These are phyloP conservation scores for Lagopus leucura DNA, from an alignment of 2,113 vertebrate species.

Conservation along the genomic window DNA sequence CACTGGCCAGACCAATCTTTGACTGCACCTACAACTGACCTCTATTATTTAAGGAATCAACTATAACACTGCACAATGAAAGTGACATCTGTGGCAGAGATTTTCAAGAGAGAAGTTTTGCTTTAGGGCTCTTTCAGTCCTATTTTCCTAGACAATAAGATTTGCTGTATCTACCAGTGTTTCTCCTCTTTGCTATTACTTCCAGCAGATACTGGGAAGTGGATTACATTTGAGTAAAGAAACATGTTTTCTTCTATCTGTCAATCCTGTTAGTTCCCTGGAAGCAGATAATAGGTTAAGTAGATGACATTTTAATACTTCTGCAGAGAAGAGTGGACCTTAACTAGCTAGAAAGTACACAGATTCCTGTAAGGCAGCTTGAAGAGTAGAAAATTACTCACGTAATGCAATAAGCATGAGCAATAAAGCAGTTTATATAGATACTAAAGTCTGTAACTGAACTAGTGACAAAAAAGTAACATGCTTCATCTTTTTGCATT, in stretches of 20 bases:
- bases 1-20: background rate
- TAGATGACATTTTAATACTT: background rate
- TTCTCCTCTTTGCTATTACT: background rate
- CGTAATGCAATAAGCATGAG: background rate
- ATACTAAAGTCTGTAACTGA: background rate
- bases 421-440: background rate
- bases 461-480: background rate
- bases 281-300: background rate
- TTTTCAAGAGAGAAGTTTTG: background rate
- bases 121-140: background rate
- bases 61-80: background rate
- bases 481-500: background rate
- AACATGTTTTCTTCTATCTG: background rate
- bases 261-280: background rate
- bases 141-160: background rate
- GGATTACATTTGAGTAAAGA: background rate
- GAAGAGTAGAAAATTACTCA: background rate
- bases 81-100: background rate
- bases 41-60: background rate
- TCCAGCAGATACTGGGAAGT: background rate
- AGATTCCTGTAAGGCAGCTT: background rate
- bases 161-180: background rate
- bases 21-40: background rate
- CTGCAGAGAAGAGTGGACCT: background rate
- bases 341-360: background rate